Conservation (phyloP, 2,888 invertebrate species). For the Gymnoscelis rufifasciata region DNA sequence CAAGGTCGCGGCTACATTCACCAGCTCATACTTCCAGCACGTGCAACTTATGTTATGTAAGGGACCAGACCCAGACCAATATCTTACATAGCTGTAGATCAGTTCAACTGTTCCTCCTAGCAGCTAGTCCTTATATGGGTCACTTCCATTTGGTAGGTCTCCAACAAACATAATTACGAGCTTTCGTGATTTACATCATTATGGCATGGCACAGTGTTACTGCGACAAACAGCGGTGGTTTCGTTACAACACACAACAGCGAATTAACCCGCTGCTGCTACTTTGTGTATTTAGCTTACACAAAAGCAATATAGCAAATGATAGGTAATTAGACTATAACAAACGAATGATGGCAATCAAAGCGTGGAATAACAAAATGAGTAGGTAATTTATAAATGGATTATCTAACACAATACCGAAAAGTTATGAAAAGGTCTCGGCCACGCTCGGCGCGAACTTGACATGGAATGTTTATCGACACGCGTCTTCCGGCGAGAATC, state of each 20-base stretch:
- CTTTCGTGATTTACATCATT: conserved; percentile 11
- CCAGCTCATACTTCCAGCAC: too few relatives aligned
- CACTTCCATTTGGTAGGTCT: not conserved
- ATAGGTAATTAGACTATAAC: too few relatives aligned
- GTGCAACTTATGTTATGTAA: too few relatives aligned
- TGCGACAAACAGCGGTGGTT: not conserved
- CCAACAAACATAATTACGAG: not conserved
- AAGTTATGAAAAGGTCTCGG: conserved; percentile 14
- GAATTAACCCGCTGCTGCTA: not conserved
- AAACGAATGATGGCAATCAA: too few relatives aligned
- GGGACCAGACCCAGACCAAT: too few relatives aligned
- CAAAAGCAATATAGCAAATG: too few relatives aligned
- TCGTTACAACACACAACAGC: too few relatives aligned
- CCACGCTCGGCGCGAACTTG: conserved; percentile 27
- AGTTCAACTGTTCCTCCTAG: too few relatives aligned
- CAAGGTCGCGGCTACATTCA: conserved; percentile 49
- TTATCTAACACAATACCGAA: too few relatives aligned
- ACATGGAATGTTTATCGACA: conserved; percentile 22
- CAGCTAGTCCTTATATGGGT: not conserved
- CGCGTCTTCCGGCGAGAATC: conserved; percentile 21
- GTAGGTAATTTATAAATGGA: too few relatives aligned
- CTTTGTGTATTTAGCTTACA: not conserved
- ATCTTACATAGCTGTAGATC: too few relatives aligned
- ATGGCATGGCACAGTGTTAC: not conserved
- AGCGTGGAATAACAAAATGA: too few relatives aligned